Base-by-base conservation (phyloP, 1,140 invertebrate genomes). In the Nebria ingens region DNA sequence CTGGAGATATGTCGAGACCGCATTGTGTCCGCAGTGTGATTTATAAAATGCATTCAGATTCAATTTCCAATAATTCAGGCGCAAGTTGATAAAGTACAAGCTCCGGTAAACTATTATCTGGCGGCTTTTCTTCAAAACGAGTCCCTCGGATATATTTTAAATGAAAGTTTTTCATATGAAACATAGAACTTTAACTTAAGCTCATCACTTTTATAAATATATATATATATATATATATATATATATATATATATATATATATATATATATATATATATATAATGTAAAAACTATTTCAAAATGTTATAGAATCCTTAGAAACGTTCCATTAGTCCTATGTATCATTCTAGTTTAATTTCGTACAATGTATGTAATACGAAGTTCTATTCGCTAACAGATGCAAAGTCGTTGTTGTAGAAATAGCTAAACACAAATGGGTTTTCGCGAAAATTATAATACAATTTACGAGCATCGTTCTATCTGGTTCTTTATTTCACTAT, bases 11-110 rank as follows among this genome's bases (percentile, higher is more conserved):
- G 15, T 3, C 17, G 40, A 6, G 9, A 17, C 17, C 40, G 40
- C 17, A 45, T 45, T 45, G 40, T 45, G 17, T 4, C 40, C 9
- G 15, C 9, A 17, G 17, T 17, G 40, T 45, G 40, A 45, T 45
- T 45, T 45, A 45, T 45, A 45, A 45, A 45, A 45, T 45, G 40
- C 40, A 45, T 45, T 45, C 40, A 45, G 40, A 45, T 45, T 45
- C 9, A 45, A 17, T 45, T 45, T 45, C 40, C 17, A 45, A 45
- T 45, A 45, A 12, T 45, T 45, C 40, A 45, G 40, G 3, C 40
- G 40, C 40, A 17, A 17, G 40, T 45, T 45, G 40, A 45, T n/a
- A 45, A 45, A 45, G 40, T 45, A 45, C 40, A 45, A 12, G 40
- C 9, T 45, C 17, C 15, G 40, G 40, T 12, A 45, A 12, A 45